phyloP scores from a whole-genome alignment of 1,140 invertebrate genomes.

The Heliconius hermathena region DNA sequence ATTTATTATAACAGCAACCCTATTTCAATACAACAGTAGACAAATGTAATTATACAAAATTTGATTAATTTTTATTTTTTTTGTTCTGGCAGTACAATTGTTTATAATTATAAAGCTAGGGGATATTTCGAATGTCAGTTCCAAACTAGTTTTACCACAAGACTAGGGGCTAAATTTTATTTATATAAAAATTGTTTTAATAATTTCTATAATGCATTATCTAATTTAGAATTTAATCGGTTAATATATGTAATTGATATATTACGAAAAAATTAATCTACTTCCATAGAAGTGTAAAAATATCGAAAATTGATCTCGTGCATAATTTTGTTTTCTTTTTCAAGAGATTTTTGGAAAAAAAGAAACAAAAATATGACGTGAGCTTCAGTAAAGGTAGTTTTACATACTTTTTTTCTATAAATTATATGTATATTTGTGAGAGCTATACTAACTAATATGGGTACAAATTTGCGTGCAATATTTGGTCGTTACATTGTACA shows the following conservation, averaged over 20 bases:
- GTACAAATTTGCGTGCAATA: constrained; percentile 11
- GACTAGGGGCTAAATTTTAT: constrained; percentile 24
- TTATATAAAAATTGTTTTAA: constrained; percentile 22
- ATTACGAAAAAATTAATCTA: not conserved
- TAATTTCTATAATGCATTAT: constrained; percentile 22
- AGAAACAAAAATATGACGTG: constrained; percentile 10
- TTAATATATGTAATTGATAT: not conserved
- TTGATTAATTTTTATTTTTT: not conserved
- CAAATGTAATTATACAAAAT: constrained; percentile 1
- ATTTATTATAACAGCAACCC: not conserved
- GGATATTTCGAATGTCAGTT: not conserved
- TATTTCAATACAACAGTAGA: constrained; percentile 16
- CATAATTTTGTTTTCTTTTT: constrained; percentile 14
- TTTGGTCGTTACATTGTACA: constrained; percentile 7
- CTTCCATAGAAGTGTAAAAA: constrained; percentile 50
- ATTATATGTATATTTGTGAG: not conserved
- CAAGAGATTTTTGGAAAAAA: not conserved
- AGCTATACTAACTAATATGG: not conserved
- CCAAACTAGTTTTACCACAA: constrained; percentile 10
- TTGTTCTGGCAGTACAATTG: constrained; percentile 21
- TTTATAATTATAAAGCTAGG: not conserved
- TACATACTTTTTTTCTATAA: not conserved
- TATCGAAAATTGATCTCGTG: constrained; percentile 60
- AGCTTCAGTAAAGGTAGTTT: not conserved
- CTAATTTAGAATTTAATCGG: constrained; percentile 12